Evolutionary conservation across 2,797 vertebrate species (phyloP).

Genomic region (Novumbra hubbsi): DNA sequence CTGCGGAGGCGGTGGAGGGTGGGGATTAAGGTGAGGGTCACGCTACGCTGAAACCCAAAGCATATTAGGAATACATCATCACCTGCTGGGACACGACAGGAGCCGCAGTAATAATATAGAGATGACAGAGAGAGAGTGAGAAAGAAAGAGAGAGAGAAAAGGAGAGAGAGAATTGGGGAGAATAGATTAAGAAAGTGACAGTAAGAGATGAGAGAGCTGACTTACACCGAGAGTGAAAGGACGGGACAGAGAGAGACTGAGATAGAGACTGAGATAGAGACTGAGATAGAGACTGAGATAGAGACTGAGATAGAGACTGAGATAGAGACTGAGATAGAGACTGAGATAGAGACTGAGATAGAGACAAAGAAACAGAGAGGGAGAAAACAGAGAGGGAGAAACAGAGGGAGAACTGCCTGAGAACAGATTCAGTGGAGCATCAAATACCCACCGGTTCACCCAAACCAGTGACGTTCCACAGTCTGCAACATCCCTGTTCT

Average conservation of each 20-base stretch:
- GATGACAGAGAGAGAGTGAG: neutral
- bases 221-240: too few species aligned
- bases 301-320: neutral
- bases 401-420: slow-evolving; percentile 9
- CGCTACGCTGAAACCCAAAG: slow-evolving; percentile 54
- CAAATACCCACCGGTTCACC: neutral
- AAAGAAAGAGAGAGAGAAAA: neutral
- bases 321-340: neutral
- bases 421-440: slow-evolving; percentile 30
- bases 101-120: slow-evolving; percentile 17
- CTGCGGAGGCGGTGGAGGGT: neutral
- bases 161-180: neutral
- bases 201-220: neutral
- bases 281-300: neutral
- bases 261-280: neutral
- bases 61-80: slow-evolving; percentile 67
- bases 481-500: neutral
- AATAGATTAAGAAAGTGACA: neutral
- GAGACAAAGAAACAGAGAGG: neutral
- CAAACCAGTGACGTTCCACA: slow-evolving; percentile 14
- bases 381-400: neutral
- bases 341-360: too few species aligned
- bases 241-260: neutral
- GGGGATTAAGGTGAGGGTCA: slow-evolving; percentile 57
- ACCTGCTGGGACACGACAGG: slow-evolving; percentile 45